Base-by-base conservation (phyloP, 2,888 invertebrate species). In the Anodontia alba region DNA sequence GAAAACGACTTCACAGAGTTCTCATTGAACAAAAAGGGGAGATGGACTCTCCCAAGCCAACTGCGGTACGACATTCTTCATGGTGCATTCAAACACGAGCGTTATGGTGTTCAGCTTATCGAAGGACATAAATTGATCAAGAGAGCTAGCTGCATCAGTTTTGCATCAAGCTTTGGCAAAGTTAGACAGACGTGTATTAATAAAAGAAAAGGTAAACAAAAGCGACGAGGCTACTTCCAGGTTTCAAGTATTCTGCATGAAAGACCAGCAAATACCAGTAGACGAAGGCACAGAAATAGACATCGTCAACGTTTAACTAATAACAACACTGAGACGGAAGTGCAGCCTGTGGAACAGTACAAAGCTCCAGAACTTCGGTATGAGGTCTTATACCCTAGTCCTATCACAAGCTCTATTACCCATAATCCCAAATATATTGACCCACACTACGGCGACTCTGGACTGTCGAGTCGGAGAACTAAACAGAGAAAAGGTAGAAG, bases 21-120 rank as follows among this genome's bases (percentile, higher is more conserved):
- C 54, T 92, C 92, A 0, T 79, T 92, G 20, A 92, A 90, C 80
- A 92, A 92, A 71, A 90, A 87, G 72, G 79, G 87, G 8, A 70
- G 92, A 70, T 92, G 92, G 92, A 69, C 68, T 5, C 72, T 92
- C 0, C 91, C 92, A 1, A 74, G 83, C 0, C 70, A 82, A 1
- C 62, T 92, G 0, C 86, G 86, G 67, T 73, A 86, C 23, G 81
- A 86, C 23, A 77, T 88, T 29, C 36, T 80, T 0, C 8, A 26
- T 7, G 79, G 78, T 2, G 42, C 57, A 7, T 74, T 81, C 29
- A 75, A 75, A 0, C 78, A 86, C 15, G 80, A 83, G 17, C 73
- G 73, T 26, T 79, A 75, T 31, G 84, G 83, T 29, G 77, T 90
- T 12, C 83, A 86, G 26, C 54, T 89, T 12, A 70, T 87, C 36